Base-by-base conservation (phyloP, 2,113 vertebrate genomes). In the Ariopsis seemanni region DNA sequence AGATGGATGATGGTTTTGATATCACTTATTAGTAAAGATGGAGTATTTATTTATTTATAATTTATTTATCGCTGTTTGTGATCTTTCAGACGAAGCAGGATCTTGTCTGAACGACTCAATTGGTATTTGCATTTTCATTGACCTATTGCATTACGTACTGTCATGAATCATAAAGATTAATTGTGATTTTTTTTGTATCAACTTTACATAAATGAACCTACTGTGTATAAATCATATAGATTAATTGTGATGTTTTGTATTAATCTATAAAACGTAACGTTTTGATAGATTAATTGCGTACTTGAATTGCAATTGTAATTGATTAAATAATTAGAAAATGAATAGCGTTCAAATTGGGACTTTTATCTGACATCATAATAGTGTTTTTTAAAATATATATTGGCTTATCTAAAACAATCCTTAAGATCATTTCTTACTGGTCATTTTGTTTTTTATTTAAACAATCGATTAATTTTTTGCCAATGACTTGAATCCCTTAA, bases 1-100 rank as follows among this genome's bases (percentile, higher is more conserved):
- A 95, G 94, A 94, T 84, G 94, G 94, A 93, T 94, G 93, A 91
- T 94, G 94, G 94, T 92, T 94, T 95, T 92, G 92, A 92, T 92
- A 89, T 95, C 95, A 93, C 94, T 95, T 95, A 94, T 90, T 93
- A 95, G 94, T 94, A 93, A 95, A 96, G 94, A 94, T 94, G 79
- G 52, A 85, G 81, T 67, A 83, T 79, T 55, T 80, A 80, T 86
- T 83, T 57, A 82, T 74, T 80, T 48, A 74, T 58, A 71, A 72
- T 81, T 62, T 57, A 84, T 72, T 86, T 14, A 84, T 60, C 53
- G 87, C 20, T 62, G 42, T 86, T 81, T 81, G 81, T 57, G 62
- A 53, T 84, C 80, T 86, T 78, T 78, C 14, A 83, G 83, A 81
- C 62, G 65, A 74, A 71, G 58, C n/a, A 20, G 22, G 48, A 42